Conservation (phyloP, 1,140 invertebrate species). For the Drosophila seguyi region DNA sequence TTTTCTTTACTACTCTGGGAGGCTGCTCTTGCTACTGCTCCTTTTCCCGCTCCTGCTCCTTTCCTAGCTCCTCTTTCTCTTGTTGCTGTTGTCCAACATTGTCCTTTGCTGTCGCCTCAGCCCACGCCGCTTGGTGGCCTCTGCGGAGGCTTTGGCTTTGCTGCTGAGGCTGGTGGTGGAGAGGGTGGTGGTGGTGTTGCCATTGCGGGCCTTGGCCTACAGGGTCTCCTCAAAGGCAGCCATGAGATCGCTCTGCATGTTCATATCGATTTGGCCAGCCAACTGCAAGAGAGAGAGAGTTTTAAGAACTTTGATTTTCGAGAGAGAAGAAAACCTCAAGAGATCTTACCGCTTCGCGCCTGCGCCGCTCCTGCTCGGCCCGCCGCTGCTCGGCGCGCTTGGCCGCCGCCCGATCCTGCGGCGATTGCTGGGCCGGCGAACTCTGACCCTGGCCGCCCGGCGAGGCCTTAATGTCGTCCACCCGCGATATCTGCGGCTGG, state of each 20-base stretch:
- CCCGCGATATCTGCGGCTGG: slow-evolving; percentile 81
- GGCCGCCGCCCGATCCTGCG: slow-evolving; percentile 89
- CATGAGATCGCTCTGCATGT: slow-evolving; percentile 98
- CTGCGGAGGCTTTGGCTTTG: neutral
- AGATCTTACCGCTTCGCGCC: slow-evolving; percentile 94
- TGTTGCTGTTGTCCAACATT: slow-evolving; percentile 27
- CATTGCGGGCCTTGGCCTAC: slow-evolving; percentile 86
- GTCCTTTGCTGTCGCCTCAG: slow-evolving; percentile 20
- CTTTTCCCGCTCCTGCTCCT: neutral
- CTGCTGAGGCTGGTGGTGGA: neutral
- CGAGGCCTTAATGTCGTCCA: slow-evolving; percentile 87
- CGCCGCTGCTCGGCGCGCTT: slow-evolving; percentile 92
- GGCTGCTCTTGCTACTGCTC: no score
- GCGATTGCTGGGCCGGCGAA: slow-evolving; percentile 88
- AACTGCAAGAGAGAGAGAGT: slow-evolving; percentile 88
- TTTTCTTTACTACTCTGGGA: no score
- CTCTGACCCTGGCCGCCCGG: slow-evolving; percentile 80
- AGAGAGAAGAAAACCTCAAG: neutral
- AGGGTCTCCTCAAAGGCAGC: slow-evolving; percentile 98
- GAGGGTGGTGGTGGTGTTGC: neutral
- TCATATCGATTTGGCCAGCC: slow-evolving; percentile 98
- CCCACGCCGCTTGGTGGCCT: slow-evolving; percentile 12
- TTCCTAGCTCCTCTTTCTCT: slow-evolving; percentile 13
- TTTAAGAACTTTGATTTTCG: neutral
- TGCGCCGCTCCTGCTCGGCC: slow-evolving; percentile 94